Evolutionary conservation across 2,113 vertebrate species (phyloP), one percentile per base, ranked within the genome.

Genomic region (Hucho hucho): DNA sequence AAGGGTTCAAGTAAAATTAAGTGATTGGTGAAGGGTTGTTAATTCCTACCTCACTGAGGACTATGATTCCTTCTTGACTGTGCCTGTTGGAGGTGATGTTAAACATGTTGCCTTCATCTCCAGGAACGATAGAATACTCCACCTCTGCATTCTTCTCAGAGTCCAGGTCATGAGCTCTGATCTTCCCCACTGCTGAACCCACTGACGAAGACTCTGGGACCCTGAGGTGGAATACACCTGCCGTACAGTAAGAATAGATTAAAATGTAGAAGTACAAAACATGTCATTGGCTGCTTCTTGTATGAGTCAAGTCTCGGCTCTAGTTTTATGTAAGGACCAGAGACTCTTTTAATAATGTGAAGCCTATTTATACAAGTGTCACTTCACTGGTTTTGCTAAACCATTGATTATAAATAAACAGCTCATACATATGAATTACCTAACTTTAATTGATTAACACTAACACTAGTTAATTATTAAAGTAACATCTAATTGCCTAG

Each of bases 161-260:
- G 78, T 98, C 97, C 24, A 94, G 92, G 70, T 98, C 97, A 37
- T 96, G 92, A 53, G 96, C 97, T 88, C 92, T 92, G 83, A 98
- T 97, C 77, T 89, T 92, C 75, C 97, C 97, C 83, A 98, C 93
- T 1, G 92, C 91, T 32, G 95, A 96, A 28, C 95, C 95, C 46
- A 96, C 81, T 0, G 87, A 86, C 1, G 95, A 95, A 1, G 94
- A 93, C 61, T 98, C 97, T 0, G 94, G 95, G 59, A 98, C 94
- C 83, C 94, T 94, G 74, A 98, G 87, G 76, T 97, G 96, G 86
- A 98, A 97, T 80, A 97, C 95, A 90, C 96, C 97, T 98, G 85
- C 25, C 29, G 4, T 4, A 56, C 37, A 24, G 20, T 16, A 37
- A 7, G 3, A 46, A 12, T 1, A 70, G 47, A 63, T 29, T 7